A percentile compares a stretch with the other conserved stretches of the same genome.
These are phyloP conservation scores for Butorides virescens DNA, from an alignment of 2,113 vertebrate species.

Conservation along the genomic window DNA sequence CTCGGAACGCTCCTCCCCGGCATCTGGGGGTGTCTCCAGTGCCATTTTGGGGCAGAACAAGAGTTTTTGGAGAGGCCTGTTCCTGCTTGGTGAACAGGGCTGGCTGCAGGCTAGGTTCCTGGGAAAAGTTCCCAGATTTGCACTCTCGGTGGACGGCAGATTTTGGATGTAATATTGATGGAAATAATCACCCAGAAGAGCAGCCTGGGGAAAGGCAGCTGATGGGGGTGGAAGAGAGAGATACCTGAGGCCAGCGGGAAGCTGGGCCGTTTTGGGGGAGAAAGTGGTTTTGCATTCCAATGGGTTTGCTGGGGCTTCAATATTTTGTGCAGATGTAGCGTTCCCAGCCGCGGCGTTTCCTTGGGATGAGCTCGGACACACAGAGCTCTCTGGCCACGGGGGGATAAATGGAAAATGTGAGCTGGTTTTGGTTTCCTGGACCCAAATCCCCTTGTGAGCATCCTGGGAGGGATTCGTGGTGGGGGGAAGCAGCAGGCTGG, in stretches of 20 bases:
- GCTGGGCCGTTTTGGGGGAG: background rate
- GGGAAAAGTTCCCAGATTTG: background rate
- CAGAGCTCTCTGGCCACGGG: background rate
- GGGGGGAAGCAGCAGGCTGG: background rate
- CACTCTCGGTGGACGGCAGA: fast-evolving
- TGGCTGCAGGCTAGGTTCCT: background rate
- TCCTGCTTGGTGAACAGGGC: background rate
- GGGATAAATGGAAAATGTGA: background rate
- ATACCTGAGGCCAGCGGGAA: background rate
- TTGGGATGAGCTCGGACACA: background rate
- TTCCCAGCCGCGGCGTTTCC: background rate
- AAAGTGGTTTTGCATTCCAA: background rate
- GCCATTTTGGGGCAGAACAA: background rate
- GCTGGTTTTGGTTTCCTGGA: background rate
- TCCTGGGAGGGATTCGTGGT: background rate
- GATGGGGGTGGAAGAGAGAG: background rate
- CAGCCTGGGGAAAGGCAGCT: background rate
- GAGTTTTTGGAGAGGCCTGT: background rate
- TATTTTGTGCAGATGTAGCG: fast-evolving
- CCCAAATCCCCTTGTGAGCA: background rate
- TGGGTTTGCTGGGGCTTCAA: background rate
- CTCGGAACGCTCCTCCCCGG: fast-evolving
- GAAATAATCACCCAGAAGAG: background rate
- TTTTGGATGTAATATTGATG: background rate
- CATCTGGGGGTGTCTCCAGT: background rate